Base-by-base conservation (phyloP, 2,113 vertebrate species). In the Stomatorhinus ivindoensis region DNA sequence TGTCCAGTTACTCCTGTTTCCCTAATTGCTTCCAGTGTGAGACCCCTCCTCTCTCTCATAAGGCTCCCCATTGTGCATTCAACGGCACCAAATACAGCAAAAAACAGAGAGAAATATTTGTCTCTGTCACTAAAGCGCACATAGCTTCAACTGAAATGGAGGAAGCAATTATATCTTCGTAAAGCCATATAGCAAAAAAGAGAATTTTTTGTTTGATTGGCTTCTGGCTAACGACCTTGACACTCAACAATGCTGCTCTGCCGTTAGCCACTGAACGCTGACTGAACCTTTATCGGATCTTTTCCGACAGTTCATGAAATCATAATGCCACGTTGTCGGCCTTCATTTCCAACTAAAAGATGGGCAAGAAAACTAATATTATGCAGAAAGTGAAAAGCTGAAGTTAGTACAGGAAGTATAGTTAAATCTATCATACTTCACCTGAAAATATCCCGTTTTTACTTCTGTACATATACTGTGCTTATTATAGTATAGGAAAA, bases 1-100 rank as follows among this genome's bases (percentile, higher is more conserved):
- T 84, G 15, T 31, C 27, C 50, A 44, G 19, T 61, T 87, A 24
- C n/a, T 55, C 73, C 21, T 47, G 88, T 89, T 89, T 31, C 80
- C 44, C 88, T 89, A 89, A 89, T 89, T 89, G 51, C 48, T 51
- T 53, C 48, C 44, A 19, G 69, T 55, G 42, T 44, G 31, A 89
- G 48, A 42, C 48, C 3, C 73, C 73, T 27, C 27, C 31, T 82
- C 47, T 51, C 6, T 82, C 73, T 82, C 88, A 44, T 21, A 44
- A 83, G 88, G 50, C 50, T 10, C 88, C 73, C 88, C 47, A 21
- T 19, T 44, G 48, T 42, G 50, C 47, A 19, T 21, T 27, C 31
- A n/a, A 39, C 19, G 4, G 11, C 51, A 13, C 73, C 73, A 53
- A 35, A 82, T 31, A 24, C 50, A 42, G 5, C 42, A 27, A 35